Evolutionary conservation across 2,888 invertebrate genomes (phyloP).

Genomic region (Mechanitis messenoides): DNA sequence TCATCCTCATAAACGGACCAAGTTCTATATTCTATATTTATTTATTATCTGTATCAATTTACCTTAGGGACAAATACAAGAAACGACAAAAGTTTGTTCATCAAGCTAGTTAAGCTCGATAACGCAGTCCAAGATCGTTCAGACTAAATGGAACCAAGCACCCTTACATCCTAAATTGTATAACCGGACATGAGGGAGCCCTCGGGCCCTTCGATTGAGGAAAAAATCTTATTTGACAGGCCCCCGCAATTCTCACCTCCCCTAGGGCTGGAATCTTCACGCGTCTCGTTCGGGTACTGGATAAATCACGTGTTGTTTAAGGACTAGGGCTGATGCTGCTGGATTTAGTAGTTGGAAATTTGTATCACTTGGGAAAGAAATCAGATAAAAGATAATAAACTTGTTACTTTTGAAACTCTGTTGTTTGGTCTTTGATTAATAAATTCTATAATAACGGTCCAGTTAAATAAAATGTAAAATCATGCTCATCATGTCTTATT

Average conservation of each 20-base stretch:
- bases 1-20: too few species aligned
- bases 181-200: conserved; percentile 50
- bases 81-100: background rate
- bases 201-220: conserved; percentile 56
- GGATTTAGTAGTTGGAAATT: conserved; percentile 23
- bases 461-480: too few species aligned
- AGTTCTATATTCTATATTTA: background rate
- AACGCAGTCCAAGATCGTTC: conserved; percentile 7
- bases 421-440: background rate
- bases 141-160: conserved; percentile 28
- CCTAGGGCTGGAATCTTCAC: conserved; percentile 41
- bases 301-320: conserved; percentile 44
- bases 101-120: conserved; percentile 5
- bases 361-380: background rate
- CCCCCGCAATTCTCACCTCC: conserved; percentile 64
- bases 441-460: too few species aligned
- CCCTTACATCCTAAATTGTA: conserved; percentile 56
- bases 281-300: conserved; percentile 35
- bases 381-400: background rate
- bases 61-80: conserved; percentile 3
- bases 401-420: background rate
- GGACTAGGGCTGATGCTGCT: conserved; percentile 33
- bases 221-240: conserved; percentile 73
- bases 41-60: conserved; percentile 3
- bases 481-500: too few species aligned